Percentiles rank a stretch among this genome's conserved stretches.
phyloP scores from a whole-genome alignment of 2,797 vertebrate genomes.

The Cynodonichthys magdalenae region DNA sequence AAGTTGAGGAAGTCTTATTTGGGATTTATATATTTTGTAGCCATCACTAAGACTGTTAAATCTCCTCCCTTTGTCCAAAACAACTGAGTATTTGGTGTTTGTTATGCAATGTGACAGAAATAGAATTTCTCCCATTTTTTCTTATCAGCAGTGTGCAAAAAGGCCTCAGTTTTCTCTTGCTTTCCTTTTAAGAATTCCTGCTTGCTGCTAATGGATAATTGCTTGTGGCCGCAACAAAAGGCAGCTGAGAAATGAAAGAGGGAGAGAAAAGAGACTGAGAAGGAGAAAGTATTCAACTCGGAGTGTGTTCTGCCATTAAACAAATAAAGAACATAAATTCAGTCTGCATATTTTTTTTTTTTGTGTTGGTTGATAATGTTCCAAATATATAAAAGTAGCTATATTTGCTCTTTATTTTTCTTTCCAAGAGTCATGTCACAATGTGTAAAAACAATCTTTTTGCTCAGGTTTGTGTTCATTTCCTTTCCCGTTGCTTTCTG shows the following conservation, averaged over 20 bases:
- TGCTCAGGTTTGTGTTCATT: slow-evolving; percentile 43
- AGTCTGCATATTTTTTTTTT: slow-evolving; percentile 26
- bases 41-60: slow-evolving; percentile 45
- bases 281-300: slow-evolving; percentile 45
- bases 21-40: slow-evolving; percentile 38
- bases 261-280: slow-evolving; percentile 1
- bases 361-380: too few species aligned
- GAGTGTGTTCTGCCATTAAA: slow-evolving; percentile 63
- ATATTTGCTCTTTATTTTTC: neutral
- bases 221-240: slow-evolving; percentile 64
- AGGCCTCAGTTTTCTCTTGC: slow-evolving; percentile 57
- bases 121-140: slow-evolving; percentile 43
- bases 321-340: slow-evolving; percentile 34
- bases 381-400: slow-evolving; percentile 4
- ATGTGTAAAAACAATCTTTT: slow-evolving; percentile 20
- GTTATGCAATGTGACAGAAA: slow-evolving; percentile 39
- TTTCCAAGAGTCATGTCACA: slow-evolving; percentile 28
- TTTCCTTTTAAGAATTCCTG: slow-evolving; percentile 55
- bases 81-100: slow-evolving; percentile 35
- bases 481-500: slow-evolving; percentile 59
- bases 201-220: slow-evolving; percentile 73
- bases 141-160: slow-evolving; percentile 80
- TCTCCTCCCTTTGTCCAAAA: slow-evolving; percentile 34
- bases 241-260: slow-evolving; percentile 23
- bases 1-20: slow-evolving; percentile 21